Evolutionary conservation across 2,113 vertebrate genomes (phyloP).

Genomic region (Campylorhamphus procurvoides): DNA sequence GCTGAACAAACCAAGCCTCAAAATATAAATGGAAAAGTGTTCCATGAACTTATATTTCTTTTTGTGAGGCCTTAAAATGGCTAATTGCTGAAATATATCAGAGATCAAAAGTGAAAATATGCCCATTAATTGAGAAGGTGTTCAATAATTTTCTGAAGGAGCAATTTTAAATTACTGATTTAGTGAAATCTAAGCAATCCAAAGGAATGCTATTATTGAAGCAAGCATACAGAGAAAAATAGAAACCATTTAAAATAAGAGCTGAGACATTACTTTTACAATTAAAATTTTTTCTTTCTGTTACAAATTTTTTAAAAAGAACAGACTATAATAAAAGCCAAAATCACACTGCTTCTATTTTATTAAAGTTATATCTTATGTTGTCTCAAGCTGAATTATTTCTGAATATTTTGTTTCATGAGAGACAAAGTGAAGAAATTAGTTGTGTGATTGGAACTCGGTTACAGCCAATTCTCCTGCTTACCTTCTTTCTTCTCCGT

Average conservation of each 20-base stretch:
- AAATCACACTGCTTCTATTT: background rate
- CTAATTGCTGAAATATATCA: background rate
- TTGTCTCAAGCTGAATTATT: background rate
- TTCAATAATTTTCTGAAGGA: background rate
- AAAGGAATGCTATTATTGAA: background rate
- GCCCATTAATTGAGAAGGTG: background rate
- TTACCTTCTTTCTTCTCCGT: background rate
- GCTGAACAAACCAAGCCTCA: background rate
- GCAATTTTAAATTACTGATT: background rate
- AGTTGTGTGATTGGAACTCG: background rate
- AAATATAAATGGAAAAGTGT: background rate
- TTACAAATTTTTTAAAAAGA: background rate
- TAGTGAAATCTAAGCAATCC: background rate
- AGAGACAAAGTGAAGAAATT: background rate
- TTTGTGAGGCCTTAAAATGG: background rate
- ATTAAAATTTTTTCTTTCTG: background rate
- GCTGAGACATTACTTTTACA: background rate
- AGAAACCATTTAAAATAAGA: background rate
- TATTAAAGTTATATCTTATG: background rate
- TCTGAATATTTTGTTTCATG: background rate
- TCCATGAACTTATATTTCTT: background rate
- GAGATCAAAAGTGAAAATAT: background rate
- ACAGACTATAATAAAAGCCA: background rate
- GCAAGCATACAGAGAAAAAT: background rate
- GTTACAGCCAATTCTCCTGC: background rate